A percentile compares a stretch with the other conserved stretches of the same genome.
phyloP scores from a whole-genome alignment of 2,113 vertebrate genomes.

The Desmodus rotundus region DNA sequence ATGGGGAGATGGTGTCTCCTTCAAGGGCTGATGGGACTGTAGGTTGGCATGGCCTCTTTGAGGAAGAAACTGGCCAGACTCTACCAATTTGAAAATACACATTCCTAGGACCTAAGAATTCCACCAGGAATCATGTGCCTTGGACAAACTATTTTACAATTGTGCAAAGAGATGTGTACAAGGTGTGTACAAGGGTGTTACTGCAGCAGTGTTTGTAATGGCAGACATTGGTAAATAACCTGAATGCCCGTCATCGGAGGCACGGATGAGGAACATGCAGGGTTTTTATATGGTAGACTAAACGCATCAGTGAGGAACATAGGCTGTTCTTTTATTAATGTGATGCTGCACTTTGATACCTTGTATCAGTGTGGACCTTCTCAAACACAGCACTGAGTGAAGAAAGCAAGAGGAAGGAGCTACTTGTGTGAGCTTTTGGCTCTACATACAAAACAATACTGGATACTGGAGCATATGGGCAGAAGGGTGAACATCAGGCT shows the following conservation, averaged over 20 bases:
- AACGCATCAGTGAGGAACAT: not conserved
- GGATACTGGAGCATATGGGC: not conserved
- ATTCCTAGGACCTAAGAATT: not conserved
- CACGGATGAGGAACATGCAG: not conserved
- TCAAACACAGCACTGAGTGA: not conserved
- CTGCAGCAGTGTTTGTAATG: not conserved
- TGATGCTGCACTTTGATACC: not conserved
- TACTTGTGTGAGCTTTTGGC: not conserved
- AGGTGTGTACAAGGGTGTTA: not conserved
- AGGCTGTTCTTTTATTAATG: not conserved
- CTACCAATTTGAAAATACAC: not conserved
- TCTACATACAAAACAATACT: not conserved
- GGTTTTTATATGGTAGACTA: not conserved
- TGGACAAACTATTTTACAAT: not conserved
- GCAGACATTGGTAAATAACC: not conserved
- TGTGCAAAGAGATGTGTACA: not conserved
- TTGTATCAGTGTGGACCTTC: not conserved
- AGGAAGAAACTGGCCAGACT: not conserved
- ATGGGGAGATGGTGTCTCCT: not conserved
- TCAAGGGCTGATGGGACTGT: not conserved
- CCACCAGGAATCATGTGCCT: not conserved
- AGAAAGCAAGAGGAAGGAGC: not conserved
- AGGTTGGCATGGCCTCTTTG: not conserved
- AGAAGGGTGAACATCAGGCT: rapidly evolving
- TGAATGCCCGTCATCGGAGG: not conserved